A percentile compares a stretch with the other conserved stretches of the same genome.
These are phyloP conservation scores for Ischnura elegans DNA, from an alignment of 2,888 invertebrate species.

Conservation along the genomic window DNA sequence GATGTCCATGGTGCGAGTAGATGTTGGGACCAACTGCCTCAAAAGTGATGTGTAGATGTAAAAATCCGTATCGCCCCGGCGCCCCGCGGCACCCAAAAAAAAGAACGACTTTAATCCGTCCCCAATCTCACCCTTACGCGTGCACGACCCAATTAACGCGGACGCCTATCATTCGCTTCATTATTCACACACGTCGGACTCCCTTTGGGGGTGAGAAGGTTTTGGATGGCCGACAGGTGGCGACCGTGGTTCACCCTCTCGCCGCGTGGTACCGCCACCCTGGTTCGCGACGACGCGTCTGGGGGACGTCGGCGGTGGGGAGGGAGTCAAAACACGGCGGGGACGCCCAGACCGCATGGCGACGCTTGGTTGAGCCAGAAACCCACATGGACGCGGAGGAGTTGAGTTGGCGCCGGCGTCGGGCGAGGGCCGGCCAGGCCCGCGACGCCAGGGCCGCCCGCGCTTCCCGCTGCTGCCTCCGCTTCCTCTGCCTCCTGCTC, in stretches of 20 bases:
- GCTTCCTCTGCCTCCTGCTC: conserved; percentile 82
- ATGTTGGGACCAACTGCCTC: no score
- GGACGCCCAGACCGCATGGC: background rate
- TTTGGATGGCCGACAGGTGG: background rate
- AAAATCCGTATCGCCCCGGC: no score
- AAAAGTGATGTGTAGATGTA: no score
- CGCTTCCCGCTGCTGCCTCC: conserved; percentile 74
- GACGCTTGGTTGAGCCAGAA: background rate
- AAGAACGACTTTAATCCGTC: background rate
- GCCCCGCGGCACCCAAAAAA: no score
- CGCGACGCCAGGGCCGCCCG: conserved; percentile 67
- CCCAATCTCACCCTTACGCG: background rate
- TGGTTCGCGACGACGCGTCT: background rate
- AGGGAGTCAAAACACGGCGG: background rate
- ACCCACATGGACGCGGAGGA: background rate
- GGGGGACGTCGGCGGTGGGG: background rate
- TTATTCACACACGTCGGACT: background rate
- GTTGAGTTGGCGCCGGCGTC: conserved; percentile 6
- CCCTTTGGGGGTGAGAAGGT: no score
- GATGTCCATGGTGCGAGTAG: no score
- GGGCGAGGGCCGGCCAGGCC: conserved; percentile 33
- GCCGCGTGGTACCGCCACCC: conserved; percentile 24
- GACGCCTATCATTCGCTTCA: background rate
- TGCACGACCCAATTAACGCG: background rate
- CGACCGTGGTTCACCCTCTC: background rate